These are phyloP conservation scores for Diadumene lineata DNA, from an alignment of 92 coral and sea anemone species.

Conservation along the genomic window DNA sequence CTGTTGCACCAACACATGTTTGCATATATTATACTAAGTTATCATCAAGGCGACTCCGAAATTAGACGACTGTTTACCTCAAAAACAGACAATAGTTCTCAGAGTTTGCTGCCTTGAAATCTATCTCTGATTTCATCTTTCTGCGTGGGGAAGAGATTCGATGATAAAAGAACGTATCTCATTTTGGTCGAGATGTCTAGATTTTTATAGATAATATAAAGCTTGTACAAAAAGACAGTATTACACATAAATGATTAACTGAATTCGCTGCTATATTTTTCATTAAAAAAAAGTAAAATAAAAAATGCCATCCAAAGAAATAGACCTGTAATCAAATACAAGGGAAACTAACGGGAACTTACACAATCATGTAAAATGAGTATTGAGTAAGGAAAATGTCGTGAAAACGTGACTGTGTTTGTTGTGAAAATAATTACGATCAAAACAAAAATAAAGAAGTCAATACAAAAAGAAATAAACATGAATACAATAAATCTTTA, in stretches of 20 bases:
- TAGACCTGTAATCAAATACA: not conserved
- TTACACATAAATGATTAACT: too few relatives aligned
- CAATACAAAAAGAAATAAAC: not conserved
- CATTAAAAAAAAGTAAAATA: too few relatives aligned
- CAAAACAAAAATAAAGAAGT: too few relatives aligned
- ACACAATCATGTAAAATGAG: too few relatives aligned
- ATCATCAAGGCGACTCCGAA: not conserved
- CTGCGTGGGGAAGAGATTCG: not conserved
- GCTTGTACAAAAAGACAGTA: not conserved
- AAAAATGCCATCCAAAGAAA: not conserved
- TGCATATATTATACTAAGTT: slow-evolving; percentile 18
- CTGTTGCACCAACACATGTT: slow-evolving; percentile 26
- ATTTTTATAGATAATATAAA: not conserved
- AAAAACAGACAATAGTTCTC: slow-evolving; percentile 14
- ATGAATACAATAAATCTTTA: too few relatives aligned
- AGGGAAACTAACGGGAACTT: too few relatives aligned
- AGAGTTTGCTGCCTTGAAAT: not conserved
- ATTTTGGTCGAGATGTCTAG: too few relatives aligned
- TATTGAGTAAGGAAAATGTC: too few relatives aligned
- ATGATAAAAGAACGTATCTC: not conserved
- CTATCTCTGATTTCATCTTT: slow-evolving; percentile 7
- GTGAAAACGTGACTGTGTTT: too few relatives aligned
- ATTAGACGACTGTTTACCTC: slow-evolving; percentile 15
- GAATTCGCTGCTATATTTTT: too few relatives aligned
- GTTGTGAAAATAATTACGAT: too few relatives aligned